Evolutionary conservation across 2,113 vertebrate species (phyloP).

Genomic region (Herpetotheres cachinnans): DNA sequence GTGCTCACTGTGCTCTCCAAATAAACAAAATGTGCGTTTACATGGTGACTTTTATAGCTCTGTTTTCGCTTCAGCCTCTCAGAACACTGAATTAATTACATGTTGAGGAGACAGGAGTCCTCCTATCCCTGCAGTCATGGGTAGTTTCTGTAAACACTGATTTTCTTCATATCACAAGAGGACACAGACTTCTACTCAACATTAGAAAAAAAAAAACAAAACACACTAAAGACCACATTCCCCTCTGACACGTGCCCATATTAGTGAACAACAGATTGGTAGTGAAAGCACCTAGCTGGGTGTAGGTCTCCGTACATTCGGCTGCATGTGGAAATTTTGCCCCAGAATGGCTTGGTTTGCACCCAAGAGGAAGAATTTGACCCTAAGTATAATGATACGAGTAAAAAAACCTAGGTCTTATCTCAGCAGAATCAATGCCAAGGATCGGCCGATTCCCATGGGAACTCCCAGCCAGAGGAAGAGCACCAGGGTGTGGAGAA

Average conservation of each 20-base stretch:
- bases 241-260: not conserved
- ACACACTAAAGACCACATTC: not conserved
- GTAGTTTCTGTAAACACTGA: not conserved
- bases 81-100: not conserved
- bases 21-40: not conserved
- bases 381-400: not conserved
- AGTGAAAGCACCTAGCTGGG: not conserved
- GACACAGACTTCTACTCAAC: not conserved
- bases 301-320: not conserved
- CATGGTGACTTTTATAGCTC: not conserved
- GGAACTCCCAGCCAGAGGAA: not conserved
- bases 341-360: not conserved
- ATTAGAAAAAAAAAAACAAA: not conserved
- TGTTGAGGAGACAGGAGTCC: not conserved
- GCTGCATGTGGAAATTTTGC: not conserved
- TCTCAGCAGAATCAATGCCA: not conserved
- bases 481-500: not conserved
- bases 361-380: not conserved
- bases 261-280: not conserved
- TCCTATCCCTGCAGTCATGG: not conserved
- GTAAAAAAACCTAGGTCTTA: not conserved
- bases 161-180: not conserved
- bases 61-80: not conserved
- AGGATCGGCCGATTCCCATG: not conserved
- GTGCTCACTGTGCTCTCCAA: not conserved